Percentiles rank a stretch among this genome's conserved stretches.
Conservation (phyloP, 2,797 vertebrate species). For the Schizopygopsis pylzovi region DNA sequence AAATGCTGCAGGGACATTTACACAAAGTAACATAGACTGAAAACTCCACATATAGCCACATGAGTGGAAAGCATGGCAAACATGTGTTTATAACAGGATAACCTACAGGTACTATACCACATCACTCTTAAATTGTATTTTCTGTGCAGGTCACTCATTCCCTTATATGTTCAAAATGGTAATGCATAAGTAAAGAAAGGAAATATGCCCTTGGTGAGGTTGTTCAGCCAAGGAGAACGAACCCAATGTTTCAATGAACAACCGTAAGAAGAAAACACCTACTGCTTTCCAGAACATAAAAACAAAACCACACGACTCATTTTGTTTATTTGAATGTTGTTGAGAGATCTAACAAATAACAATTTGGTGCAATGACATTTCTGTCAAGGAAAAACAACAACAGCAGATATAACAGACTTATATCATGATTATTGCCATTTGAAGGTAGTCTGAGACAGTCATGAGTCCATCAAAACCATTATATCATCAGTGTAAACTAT, state of each 20-base stretch:
- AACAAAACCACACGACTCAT: slow-evolving; percentile 12
- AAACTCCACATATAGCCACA: not conserved
- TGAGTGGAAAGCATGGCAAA: not conserved
- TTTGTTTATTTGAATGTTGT: slow-evolving; percentile 52
- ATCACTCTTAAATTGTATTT: not conserved
- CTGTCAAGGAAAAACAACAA: slow-evolving; percentile 38
- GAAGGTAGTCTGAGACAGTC: slow-evolving; percentile 69
- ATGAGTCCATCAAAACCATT: slow-evolving; percentile 71
- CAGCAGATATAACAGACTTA: slow-evolving; percentile 47
- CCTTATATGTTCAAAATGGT: not conserved
- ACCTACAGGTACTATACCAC: not conserved
- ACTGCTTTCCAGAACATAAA: slow-evolving; percentile 4
- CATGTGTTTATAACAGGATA: not conserved
- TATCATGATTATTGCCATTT: slow-evolving; percentile 71
- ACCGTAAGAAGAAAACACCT: slow-evolving; percentile 14
- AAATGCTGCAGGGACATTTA: slow-evolving; percentile 1
- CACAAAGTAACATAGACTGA: not conserved
- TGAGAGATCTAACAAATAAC: slow-evolving; percentile 40
- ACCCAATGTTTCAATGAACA: slow-evolving; percentile 43
- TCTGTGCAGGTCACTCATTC: not conserved
- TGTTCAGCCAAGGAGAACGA: slow-evolving; percentile 32
- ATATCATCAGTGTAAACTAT: slow-evolving; percentile 71
- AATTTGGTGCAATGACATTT: slow-evolving; percentile 41
- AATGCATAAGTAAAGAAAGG: not conserved
- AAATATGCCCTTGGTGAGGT: slow-evolving; percentile 30